Evolutionary conservation across 2,797 vertebrate genomes (phyloP).

Genomic region (Leucoraja ocellata): DNA sequence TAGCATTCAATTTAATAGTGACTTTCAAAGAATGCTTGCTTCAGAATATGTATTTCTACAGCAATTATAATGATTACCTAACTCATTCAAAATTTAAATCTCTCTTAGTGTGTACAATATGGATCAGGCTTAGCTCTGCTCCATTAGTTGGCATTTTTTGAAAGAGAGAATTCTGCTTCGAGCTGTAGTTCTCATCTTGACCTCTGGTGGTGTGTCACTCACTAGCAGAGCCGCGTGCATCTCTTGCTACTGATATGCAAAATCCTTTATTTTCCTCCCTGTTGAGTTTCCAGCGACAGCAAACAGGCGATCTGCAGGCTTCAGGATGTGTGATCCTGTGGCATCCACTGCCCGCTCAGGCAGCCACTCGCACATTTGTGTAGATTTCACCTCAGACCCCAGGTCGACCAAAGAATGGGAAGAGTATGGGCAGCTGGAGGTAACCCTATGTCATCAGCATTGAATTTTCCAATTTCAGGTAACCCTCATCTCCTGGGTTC

Average conservation of each 20-base stretch:
- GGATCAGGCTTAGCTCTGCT: slow-evolving; percentile 3
- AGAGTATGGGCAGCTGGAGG: too few relatives aligned
- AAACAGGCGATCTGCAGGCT: not conserved
- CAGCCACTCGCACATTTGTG: too few relatives aligned
- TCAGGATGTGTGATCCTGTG: not conserved
- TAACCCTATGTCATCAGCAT: too few relatives aligned
- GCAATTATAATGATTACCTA: not conserved
- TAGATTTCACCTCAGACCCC: too few relatives aligned
- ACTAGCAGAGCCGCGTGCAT: not conserved
- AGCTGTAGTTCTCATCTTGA: slow-evolving; percentile 20
- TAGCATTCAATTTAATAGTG: not conserved
- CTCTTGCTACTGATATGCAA: not conserved
- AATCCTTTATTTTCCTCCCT: not conserved
- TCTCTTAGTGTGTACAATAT: not conserved
- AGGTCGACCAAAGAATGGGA: too few relatives aligned
- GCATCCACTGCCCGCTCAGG: not conserved
- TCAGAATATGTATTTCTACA: not conserved
- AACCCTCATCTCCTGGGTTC: too few relatives aligned
- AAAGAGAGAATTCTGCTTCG: not conserved
- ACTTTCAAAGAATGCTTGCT: too few relatives aligned
- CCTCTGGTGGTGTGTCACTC: not conserved
- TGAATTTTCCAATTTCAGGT: too few relatives aligned
- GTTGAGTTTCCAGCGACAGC: not conserved
- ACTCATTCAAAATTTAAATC: not conserved
- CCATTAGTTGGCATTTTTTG: not conserved